Base-by-base conservation (phyloP, 1,140 invertebrate species). In the Euschistus heros region DNA sequence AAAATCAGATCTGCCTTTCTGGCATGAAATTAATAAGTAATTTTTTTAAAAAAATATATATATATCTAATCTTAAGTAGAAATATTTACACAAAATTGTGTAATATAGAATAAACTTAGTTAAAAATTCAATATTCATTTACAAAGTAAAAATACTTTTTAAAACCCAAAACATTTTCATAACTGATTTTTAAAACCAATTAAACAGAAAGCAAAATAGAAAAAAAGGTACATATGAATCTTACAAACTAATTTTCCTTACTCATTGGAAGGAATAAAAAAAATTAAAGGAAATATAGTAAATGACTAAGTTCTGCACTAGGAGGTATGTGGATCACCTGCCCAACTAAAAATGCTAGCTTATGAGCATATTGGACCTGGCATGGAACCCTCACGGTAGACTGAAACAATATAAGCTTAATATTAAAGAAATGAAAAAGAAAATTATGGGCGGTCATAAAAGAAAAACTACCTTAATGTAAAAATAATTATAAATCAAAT, bases 341-440 rank as follows among this genome's bases (percentile, higher is more conserved):
- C 0, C 87, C 86, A 13, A 88, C 82, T 0, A 92, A 74, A 69
- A 88, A 92, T 0, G 91, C 90, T 66, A 94, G 70, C 74, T 92
- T 93, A 69, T 94, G 91, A 6, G 91, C 88, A 71, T 89, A 91
- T 71, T 92, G 89, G 68, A 89, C 91, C 0, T 88, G 88, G 0
- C 91, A 88, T 0, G 91, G 91, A 0, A 94, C 91, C 17, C 87
- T 75, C 0, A 92, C 82, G 0, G 90, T 90, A 0, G 87, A 88
- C 72, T 50, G 26, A 37, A 37, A 37, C 33, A 37, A 37, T 13
- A 37, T n/a, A n/a, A n/a, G n/a, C n/a, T n/a, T n/a, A n/a, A n/a
- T n/a, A n/a, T n/a, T n/a, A n/a, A n/a, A n/a, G n/a, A n/a, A n/a
- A n/a, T n/a, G n/a, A n/a, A n/a, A n/a, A n/a, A n/a, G n/a, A n/a